These are phyloP conservation scores for Ophion slaviceki DNA, from an alignment of 2,888 invertebrate species.

Conservation along the genomic window DNA sequence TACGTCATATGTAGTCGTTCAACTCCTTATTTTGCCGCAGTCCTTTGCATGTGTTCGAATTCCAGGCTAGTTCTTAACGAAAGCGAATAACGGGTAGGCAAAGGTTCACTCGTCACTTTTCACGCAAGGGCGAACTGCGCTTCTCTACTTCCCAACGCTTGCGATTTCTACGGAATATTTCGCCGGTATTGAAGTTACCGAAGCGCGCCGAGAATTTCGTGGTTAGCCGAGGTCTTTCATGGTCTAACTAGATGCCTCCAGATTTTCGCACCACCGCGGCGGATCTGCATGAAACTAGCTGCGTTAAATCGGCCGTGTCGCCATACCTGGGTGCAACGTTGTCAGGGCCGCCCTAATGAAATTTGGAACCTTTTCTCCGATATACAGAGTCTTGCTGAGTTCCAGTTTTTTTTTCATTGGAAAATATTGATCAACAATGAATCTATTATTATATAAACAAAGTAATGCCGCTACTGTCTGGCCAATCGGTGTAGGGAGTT, in stretches of 20 bases:
- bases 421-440: too few relatives aligned
- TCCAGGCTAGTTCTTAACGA: not conserved
- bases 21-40: not conserved
- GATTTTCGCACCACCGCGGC: not conserved
- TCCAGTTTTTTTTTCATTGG: too few relatives aligned
- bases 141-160: not conserved
- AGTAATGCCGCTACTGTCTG: too few relatives aligned
- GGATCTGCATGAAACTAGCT: too few relatives aligned
- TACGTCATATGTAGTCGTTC: constrained; percentile 21
- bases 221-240: constrained; percentile 20
- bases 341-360: too few relatives aligned
- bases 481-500: too few relatives aligned
- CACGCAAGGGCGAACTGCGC: not conserved
- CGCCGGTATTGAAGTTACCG: not conserved
- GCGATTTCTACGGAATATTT: not conserved
- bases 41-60: not conserved
- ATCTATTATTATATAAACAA: too few relatives aligned
- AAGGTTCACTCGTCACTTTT: not conserved
- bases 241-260: not conserved
- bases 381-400: too few relatives aligned
- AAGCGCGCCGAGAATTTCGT: constrained; percentile 4
- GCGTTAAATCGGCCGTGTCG: too few relatives aligned
- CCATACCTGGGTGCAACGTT: too few relatives aligned
- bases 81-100: not conserved
- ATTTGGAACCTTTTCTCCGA: too few relatives aligned